Evolutionary conservation across 2,888 invertebrate genomes (phyloP).

Genomic region (Idaea straminata): DNA sequence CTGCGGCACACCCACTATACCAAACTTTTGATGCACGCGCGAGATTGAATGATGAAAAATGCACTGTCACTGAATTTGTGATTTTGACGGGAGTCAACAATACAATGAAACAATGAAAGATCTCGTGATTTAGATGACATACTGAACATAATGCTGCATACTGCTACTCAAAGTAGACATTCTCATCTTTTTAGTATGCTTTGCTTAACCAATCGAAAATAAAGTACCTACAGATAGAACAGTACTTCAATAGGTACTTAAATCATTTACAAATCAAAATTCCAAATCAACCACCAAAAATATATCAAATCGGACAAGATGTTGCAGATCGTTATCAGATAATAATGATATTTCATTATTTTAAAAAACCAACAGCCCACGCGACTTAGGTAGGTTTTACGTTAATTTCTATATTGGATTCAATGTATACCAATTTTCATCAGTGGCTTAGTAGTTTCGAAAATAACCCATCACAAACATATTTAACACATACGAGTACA

Average conservation of each 20-base stretch:
- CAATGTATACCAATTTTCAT: not conserved
- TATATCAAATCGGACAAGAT: no score
- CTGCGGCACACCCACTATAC: slow-evolving; percentile 27
- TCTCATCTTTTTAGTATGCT: no score
- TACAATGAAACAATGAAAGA: slow-evolving; percentile 50
- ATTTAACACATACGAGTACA: not conserved
- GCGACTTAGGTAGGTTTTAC: not conserved
- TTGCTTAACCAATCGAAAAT: no score
- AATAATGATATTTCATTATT: no score
- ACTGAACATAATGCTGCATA: not conserved
- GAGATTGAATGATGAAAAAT: slow-evolving; percentile 68
- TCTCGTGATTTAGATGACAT: not conserved
- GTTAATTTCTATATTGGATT: not conserved
- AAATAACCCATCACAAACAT: not conserved
- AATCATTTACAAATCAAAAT: no score
- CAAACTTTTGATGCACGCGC: slow-evolving; percentile 41
- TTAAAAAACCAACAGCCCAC: no score
- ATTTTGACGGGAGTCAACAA: slow-evolving; percentile 48
- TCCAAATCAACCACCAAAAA: no score
- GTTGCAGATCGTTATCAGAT: no score
- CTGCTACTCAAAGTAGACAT: no score
- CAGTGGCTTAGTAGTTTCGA: not conserved
- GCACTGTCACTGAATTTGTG: slow-evolving; percentile 57
- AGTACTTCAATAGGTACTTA: no score
- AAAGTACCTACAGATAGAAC: no score